These are phyloP conservation scores for Thunnus maccoyii DNA, from an alignment of 2,113 vertebrate genomes.

Conservation along the genomic window DNA sequence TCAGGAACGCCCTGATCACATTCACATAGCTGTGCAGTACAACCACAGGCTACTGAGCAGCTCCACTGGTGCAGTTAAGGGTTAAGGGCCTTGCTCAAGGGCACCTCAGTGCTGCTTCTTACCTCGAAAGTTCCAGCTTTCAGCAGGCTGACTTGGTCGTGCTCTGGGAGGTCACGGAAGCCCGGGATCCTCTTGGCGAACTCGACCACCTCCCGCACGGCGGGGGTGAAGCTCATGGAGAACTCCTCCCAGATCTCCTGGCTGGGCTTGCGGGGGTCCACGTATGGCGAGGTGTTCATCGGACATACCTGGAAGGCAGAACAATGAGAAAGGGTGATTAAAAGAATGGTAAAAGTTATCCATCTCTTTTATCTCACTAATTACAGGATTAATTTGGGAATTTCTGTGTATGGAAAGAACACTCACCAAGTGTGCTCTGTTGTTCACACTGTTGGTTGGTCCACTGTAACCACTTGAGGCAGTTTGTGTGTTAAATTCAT, in stretches of 20 bases:
- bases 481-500: conserved; percentile 29
- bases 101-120: conserved; percentile 47
- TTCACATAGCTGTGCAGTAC: no score
- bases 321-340: background rate
- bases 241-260: conserved; percentile 99
- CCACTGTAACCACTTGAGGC: conserved; percentile 45
- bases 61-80: no score
- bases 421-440: conserved; percentile 94
- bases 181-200: conserved; percentile 97
- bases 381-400: no score
- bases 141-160: conserved; percentile 96
- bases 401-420: background rate
- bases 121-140: conserved; percentile 99
- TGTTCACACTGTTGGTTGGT: conserved; percentile 80
- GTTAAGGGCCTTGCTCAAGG: no score
- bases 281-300: conserved; percentile 93
- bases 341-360: no score
- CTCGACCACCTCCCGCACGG: conserved; percentile 97
- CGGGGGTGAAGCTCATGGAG: conserved; percentile 97
- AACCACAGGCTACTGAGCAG: no score
- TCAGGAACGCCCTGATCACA: no score
- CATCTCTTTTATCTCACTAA: no score
- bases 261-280: conserved; percentile 92
- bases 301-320: conserved; percentile 89
- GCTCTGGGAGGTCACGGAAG: conserved; percentile 94